A percentile compares a stretch with the other conserved stretches of the same genome.
These are phyloP conservation scores for Peromyscus polionotus DNA, from an alignment of 2,113 vertebrate species.

Conservation along the genomic window DNA sequence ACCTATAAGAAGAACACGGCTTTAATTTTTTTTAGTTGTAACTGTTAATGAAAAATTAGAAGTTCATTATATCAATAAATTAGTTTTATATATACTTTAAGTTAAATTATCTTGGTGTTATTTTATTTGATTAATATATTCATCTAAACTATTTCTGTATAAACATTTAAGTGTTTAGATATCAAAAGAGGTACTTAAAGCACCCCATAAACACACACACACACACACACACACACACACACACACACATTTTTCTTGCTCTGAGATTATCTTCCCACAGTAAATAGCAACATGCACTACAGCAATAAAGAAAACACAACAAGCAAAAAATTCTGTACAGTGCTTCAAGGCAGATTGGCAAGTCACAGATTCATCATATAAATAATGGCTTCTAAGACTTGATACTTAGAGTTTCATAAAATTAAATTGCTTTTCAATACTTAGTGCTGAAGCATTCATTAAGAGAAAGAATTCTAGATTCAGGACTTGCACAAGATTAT, in stretches of 20 bases:
- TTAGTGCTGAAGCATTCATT: conserved; percentile 58
- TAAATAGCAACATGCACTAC: background rate
- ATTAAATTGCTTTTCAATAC: conserved; percentile 76
- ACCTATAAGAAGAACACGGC: background rate
- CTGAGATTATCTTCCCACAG: background rate
- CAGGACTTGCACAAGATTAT: background rate
- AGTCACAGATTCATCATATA: conserved; percentile 46
- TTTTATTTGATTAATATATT: background rate
- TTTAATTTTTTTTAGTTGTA: background rate
- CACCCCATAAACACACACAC: background rate
- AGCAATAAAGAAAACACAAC: conserved; percentile 23
- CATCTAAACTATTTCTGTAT: background rate
- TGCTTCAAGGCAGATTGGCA: conserved; percentile 51
- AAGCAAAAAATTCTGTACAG: background rate
- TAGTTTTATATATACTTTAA: background rate
- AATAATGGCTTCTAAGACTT: conserved; percentile 65
- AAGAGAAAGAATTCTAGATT: background rate
- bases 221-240: background rate
- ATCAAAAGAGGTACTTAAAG: background rate
- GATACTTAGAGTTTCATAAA: conserved; percentile 66
- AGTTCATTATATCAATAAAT: background rate
- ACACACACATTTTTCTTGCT: background rate
- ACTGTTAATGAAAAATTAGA: background rate
- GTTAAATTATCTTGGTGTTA: background rate
- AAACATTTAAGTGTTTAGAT: background rate